Base-by-base conservation (phyloP, 2,113 vertebrate species). In the Ammodytes marinus region DNA sequence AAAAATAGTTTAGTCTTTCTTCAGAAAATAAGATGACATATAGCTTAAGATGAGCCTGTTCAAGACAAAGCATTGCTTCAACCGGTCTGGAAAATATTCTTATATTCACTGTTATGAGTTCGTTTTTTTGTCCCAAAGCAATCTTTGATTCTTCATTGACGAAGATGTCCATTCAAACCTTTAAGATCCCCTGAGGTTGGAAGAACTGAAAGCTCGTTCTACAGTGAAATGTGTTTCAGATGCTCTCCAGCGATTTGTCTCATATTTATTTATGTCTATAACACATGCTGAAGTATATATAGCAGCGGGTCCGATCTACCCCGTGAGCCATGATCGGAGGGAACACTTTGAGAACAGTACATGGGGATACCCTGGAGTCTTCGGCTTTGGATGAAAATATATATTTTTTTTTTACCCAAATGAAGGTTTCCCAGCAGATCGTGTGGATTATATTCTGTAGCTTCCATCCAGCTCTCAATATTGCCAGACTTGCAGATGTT, bases 201-300 rank as follows among this genome's bases (percentile, higher is more conserved):
- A 69, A 77, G 47, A 74, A 54, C 46, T 69, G 42, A 65, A 69
- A 82, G 58, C 75, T 73, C 74, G 59, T 70, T 61, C 37, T 40
- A 54, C 60, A 76, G 65, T 73, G 53, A 82, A 73, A 72, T 82
- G 40, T 57, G 3, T 79, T 73, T 88, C 35, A 54, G 67, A 53
- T 76, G 79, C 67, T 72, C n/a, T 43, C 45, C 39, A 0, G 60
- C 71, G 74, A 87, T 74, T 78, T 76, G 52, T 65, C 71, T 79
- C 75, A 53, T 74, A 69, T 77, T 73, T 69, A 83, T 77, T 80
- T 73, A 83, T 80, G 40, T 69, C 73, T 67, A 46, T 43, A 57
- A 50, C 40, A 82, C 60, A 69, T 50, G 50, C 27, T 76, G 68
- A 19, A 61, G 63, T 79, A 49, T 59, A 49, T 75, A 49, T 75